Percentiles rank a stretch among this genome's conserved stretches.
Evolutionary conservation across 2,888 invertebrate genomes (phyloP).

Genomic region (Emmelina monodactyla): DNA sequence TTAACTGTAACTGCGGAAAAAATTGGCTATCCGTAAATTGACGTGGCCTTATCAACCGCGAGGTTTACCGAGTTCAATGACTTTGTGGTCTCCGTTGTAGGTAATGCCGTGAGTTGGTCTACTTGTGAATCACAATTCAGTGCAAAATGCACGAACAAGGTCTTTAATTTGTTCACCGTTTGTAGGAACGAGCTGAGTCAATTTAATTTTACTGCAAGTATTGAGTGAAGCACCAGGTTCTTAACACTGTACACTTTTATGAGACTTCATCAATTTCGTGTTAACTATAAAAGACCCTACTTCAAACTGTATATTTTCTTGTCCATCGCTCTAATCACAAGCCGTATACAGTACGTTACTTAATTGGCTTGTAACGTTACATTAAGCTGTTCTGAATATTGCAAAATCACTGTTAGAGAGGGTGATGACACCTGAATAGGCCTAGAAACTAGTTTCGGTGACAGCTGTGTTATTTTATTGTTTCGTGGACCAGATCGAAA

Average conservation of each 20-base stretch:
- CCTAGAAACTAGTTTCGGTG: constrained; percentile 35
- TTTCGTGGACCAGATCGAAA: constrained; percentile 55
- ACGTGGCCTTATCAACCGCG: constrained; percentile 42
- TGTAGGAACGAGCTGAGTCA: no score
- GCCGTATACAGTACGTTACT: not conserved
- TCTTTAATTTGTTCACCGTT: no score
- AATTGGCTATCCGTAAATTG: constrained; percentile 40
- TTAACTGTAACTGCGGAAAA: constrained; percentile 49
- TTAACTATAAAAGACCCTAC: no score
- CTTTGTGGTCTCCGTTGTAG: not conserved
- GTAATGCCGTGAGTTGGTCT: no score
- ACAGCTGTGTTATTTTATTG: constrained; percentile 46
- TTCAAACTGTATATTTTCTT: no score
- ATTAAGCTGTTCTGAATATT: not conserved
- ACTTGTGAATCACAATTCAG: no score
- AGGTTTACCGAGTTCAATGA: not conserved
- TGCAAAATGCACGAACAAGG: no score
- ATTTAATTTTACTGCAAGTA: no score
- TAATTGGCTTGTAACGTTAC: not conserved
- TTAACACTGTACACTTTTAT: no score
- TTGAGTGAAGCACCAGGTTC: no score
- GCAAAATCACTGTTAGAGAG: constrained; percentile 11
- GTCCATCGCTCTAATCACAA: no score
- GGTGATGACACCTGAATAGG: constrained; percentile 30
- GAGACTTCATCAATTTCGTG: no score